These are phyloP conservation scores for Rhagophthalmus giganteus DNA, from an alignment of 2,888 invertebrate species.

Conservation along the genomic window DNA sequence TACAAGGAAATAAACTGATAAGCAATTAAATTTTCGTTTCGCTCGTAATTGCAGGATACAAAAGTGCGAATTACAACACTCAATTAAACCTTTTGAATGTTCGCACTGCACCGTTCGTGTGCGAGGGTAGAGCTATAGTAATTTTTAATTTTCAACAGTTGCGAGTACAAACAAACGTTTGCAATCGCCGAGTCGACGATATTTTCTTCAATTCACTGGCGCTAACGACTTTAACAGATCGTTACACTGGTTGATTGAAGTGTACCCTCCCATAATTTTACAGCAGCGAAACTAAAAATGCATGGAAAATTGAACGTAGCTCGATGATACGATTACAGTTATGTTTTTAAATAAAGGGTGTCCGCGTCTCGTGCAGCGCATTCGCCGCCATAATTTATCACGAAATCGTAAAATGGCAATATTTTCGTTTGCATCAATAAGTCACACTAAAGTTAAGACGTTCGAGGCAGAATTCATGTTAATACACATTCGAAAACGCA, in stretches of 20 bases:
- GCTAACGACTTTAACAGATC: constrained; percentile 21
- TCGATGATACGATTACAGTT: too few species aligned
- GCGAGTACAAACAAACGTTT: constrained; percentile 11
- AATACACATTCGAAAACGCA: constrained; percentile 32
- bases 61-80: constrained; percentile 30
- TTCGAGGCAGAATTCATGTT: constrained; percentile 22
- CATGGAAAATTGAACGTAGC: neutral
- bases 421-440: constrained; percentile 5
- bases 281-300: constrained; percentile 1
- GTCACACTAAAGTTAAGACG: constrained; percentile 7
- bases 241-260: constrained; percentile 11
- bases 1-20: constrained; percentile 28
- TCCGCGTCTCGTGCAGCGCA: too few species aligned
- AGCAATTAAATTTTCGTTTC: constrained; percentile 33
- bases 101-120: constrained; percentile 14
- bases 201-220: constrained; percentile 13
- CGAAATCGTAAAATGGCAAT: too few species aligned
- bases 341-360: too few species aligned
- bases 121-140: constrained; percentile 13
- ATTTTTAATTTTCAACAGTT: constrained; percentile 19
- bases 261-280: constrained; percentile 5
- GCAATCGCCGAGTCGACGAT: constrained; percentile 15
- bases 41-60: constrained; percentile 31
- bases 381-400: neutral
- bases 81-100: constrained; percentile 34